Percentiles rank a stretch among this genome's conserved stretches.
Evolutionary conservation across 2,888 invertebrate species (phyloP).

Genomic region (Myopa tessellatipennis): DNA sequence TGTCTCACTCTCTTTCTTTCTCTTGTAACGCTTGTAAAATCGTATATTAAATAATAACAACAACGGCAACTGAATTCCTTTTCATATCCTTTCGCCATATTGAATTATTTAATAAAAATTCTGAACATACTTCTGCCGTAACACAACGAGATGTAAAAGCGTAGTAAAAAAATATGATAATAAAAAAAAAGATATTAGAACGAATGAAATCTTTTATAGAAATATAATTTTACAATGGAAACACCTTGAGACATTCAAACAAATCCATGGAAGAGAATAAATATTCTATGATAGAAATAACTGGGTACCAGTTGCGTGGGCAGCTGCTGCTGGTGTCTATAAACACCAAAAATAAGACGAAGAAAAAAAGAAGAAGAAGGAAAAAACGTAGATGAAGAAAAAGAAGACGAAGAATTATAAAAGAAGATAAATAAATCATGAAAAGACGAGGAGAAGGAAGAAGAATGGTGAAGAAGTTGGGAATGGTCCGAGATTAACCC

Average conservation of each 20-base stretch:
- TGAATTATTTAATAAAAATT: constrained; percentile 29
- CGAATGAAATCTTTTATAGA: neutral
- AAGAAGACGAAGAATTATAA: neutral
- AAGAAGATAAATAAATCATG: neutral
- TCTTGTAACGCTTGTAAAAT: no score
- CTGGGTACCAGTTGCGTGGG: neutral
- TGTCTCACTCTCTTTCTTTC: no score
- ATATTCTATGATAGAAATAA: neutral
- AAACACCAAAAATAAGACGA: neutral
- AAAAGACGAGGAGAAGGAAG: neutral
- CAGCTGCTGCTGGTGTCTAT: constrained; percentile 1
- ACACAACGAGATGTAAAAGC: neutral
- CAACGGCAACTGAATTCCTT: neutral
- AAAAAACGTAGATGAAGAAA: neutral
- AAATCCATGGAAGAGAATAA: neutral
- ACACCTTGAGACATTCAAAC: neutral
- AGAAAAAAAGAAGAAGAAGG: neutral
- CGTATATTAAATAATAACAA: constrained; percentile 13
- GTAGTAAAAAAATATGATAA: neutral
- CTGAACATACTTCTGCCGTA: neutral
- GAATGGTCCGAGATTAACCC: no score
- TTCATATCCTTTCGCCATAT: neutral
- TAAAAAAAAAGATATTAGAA: neutral
- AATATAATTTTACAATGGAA: neutral
- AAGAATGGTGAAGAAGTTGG: neutral